Conservation (phyloP, 2,888 invertebrate genomes). For the Drosophila mimica region DNA sequence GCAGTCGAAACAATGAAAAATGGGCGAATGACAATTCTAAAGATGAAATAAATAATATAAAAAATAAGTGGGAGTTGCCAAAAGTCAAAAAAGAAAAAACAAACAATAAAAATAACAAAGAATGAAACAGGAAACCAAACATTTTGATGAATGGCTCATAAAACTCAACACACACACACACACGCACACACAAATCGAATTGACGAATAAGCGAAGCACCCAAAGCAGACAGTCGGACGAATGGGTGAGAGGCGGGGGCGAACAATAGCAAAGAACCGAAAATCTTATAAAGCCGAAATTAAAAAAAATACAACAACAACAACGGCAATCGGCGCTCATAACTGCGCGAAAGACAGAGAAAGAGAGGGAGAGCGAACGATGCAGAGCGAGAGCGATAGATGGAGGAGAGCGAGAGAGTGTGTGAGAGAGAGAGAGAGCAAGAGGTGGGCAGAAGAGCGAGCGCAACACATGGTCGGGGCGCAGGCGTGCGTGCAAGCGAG, state of each 20-base stretch:
- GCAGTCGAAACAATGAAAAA: conserved; percentile 3
- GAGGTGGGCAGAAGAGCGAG: conserved; percentile 43
- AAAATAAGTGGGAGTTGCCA: conserved; percentile 82
- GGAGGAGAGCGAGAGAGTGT: conserved; percentile 37
- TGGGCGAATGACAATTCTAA: conserved; percentile 12
- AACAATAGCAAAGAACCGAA: conserved; percentile 70
- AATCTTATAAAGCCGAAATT: conserved; percentile 80
- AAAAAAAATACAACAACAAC: conserved; percentile 56
- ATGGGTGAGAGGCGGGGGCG: conserved; percentile 19
- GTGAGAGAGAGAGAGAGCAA: conserved; percentile 18
- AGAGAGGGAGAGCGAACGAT: conserved; percentile 19
- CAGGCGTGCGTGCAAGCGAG: conserved; percentile 61
- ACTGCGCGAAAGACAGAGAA: conserved; percentile 62
- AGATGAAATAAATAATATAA: conserved; percentile 34
- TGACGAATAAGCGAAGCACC: conserved; percentile 80
- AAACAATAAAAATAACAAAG: conserved; percentile 30
- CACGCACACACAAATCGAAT: conserved; percentile 42
- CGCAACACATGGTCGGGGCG: conserved; percentile 55
- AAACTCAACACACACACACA: conserved; percentile 60
- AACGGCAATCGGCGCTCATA: conserved; percentile 57
- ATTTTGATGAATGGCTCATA: conserved; percentile 82
- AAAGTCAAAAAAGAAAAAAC: conserved; percentile 57
- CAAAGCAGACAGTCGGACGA: conserved; percentile 42
- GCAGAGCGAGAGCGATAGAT: conserved; percentile 49
- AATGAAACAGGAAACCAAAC: conserved; percentile 54